phyloP scores from a whole-genome alignment of 2,888 invertebrate genomes.

The Mythimna loreyi region DNA sequence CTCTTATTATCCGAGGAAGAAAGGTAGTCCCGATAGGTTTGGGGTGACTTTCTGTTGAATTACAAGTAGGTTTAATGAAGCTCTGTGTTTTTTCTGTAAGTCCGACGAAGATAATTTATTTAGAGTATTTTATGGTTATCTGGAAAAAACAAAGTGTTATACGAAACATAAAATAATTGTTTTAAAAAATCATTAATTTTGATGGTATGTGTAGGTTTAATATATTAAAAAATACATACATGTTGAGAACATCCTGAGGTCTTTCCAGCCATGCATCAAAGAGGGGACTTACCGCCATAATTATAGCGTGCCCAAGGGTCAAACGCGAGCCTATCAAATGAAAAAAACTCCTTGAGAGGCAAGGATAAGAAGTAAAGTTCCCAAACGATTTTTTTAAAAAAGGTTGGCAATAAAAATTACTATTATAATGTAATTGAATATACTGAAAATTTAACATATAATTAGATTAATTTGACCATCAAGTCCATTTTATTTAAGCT shows the following conservation, averaged over 20 bases:
- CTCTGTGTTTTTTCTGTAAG: constrained; percentile 9
- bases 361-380: too few relatives aligned
- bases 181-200: too few relatives aligned
- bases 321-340: too few relatives aligned
- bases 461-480: not conserved
- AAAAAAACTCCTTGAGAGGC: not conserved
- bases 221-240: too few relatives aligned
- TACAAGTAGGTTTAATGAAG: constrained; percentile 24
- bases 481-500: constrained; percentile 1
- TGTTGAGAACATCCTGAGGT: too few relatives aligned
- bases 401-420: too few relatives aligned
- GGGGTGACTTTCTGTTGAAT: constrained; percentile 22
- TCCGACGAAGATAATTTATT: not conserved
- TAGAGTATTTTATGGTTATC: not conserved
- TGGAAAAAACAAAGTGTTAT: too few relatives aligned
- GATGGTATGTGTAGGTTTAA: too few relatives aligned
- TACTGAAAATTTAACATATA: not conserved
- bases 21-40: constrained; percentile 25
- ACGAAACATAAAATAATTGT: too few relatives aligned
- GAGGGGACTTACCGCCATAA: too few relatives aligned
- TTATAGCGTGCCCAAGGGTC: too few relatives aligned
- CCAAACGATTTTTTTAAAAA: not conserved
- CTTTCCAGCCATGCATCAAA: too few relatives aligned
- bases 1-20: constrained; percentile 27
- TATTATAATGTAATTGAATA: not conserved